Base-by-base conservation (phyloP, 1,140 invertebrate genomes). In the Polyergus mexicanus region DNA sequence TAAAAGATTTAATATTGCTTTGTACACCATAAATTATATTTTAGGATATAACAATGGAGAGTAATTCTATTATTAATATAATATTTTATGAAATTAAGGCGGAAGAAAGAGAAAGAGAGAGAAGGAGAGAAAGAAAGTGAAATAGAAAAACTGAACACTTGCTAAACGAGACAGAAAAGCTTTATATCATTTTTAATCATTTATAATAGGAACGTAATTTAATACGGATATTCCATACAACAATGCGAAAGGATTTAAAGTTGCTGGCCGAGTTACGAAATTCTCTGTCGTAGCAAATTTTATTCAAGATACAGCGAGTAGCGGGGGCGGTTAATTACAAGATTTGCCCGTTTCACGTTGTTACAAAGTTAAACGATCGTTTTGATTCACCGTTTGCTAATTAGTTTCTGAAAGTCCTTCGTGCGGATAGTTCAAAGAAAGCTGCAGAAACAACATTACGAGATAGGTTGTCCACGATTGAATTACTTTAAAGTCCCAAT, bases 311-410 rank as follows among this genome's bases (percentile, higher is more conserved):
- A 54, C 32, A 65, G 41, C 41, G 71, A 76, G 56, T 54, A 41
- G n/a, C 32, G 22, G 16, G 32, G 32, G 19, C 25, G 32, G 72
- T 84, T 84, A 84, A 84, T 84, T 84, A 77, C 22, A 84, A 77
- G 72, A 84, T 77, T 84, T 44, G 72, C 16, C 19, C 35, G 81
- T 66, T 62, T 76, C 72, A 58, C 72, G 44, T 84, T 65, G 81
- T 84, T 84, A 84, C 25, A 84, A 84, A 84, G 81, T 84, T 84
- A 84, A 84, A 77, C 47, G 81, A 84, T 84, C 72, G 47, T 84
- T 84, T 84, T 84, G 81, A 84, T 60, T 84, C 81, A 35, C 47
- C 69, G 72, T 84, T 84, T 84, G 77, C 81, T 65, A 84, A 84
- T 84, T 84, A 84, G 71, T 84, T 84, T 51, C 72, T 84, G 44